A percentile compares a stretch with the other conserved stretches of the same genome.
These are phyloP conservation scores for Lasiurus cinereus DNA, from an alignment of 2,113 vertebrate species.

Conservation along the genomic window DNA sequence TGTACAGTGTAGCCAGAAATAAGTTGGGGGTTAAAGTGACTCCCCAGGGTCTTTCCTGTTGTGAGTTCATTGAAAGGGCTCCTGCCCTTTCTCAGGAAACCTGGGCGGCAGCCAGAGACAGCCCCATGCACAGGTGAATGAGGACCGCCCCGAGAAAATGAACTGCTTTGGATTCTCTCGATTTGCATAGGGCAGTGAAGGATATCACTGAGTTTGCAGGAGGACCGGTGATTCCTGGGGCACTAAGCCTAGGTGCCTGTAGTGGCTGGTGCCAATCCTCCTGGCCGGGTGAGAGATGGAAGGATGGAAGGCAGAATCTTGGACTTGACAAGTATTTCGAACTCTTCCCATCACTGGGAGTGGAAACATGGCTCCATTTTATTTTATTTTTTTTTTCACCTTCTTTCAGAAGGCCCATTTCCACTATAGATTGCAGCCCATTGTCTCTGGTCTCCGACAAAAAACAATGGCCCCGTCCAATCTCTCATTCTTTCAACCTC, in stretches of 20 bases:
- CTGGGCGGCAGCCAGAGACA: not conserved
- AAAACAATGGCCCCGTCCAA: not conserved
- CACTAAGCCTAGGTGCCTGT: not conserved
- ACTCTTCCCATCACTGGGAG: not conserved
- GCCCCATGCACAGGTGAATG: fast-evolving
- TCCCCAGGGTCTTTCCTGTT: not conserved
- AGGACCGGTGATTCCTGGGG: not conserved
- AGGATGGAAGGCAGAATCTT: not conserved
- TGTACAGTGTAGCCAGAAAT: not conserved
- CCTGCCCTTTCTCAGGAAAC: not conserved
- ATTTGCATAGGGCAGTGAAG: not conserved
- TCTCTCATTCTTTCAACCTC: not conserved
- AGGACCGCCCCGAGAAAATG: not conserved
- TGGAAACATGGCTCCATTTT: not conserved
- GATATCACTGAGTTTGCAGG: not conserved
- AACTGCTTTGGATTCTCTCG: not conserved
- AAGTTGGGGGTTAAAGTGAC: not conserved
- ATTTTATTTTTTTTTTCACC: not conserved
- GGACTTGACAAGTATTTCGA: not conserved
- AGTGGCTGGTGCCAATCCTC: not conserved
- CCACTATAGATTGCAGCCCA: not conserved
- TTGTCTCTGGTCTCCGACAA: not conserved
- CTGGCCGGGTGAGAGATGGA: not conserved
- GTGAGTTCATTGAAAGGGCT: not conserved
- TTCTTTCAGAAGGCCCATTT: not conserved